phyloP scores from a whole-genome alignment of 1,140 invertebrate species.

The Eueides isabella region DNA sequence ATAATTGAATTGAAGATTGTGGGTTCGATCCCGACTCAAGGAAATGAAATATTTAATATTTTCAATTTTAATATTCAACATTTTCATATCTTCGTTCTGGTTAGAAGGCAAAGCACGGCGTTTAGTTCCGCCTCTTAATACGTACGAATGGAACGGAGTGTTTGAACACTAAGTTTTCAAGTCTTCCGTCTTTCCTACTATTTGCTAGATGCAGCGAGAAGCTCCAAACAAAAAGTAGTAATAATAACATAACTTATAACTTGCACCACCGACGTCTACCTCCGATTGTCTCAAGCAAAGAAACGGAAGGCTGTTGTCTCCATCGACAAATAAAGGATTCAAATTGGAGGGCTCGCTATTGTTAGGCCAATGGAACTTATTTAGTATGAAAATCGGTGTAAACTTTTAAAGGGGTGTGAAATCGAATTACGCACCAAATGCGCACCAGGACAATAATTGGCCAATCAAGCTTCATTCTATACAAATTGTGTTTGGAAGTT shows the following conservation, averaged over 20 bases:
- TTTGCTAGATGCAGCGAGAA: no score
- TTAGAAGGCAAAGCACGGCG: no score
- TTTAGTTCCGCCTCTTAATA: no score
- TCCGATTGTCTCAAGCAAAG: slow-evolving; percentile 49
- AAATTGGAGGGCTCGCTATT: slow-evolving; percentile 59
- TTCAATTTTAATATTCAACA: no score
- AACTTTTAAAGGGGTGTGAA: slow-evolving; percentile 65
- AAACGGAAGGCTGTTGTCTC: slow-evolving; percentile 60
- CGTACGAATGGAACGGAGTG: no score
- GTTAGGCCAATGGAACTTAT: slow-evolving; percentile 65
- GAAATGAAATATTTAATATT: no score
- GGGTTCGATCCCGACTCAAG: no score
- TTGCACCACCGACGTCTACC: slow-evolving; percentile 41
- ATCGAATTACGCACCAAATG: slow-evolving; percentile 45
- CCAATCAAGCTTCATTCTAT: slow-evolving; percentile 46
- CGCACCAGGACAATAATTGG: slow-evolving; percentile 48
- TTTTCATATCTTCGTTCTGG: no score
- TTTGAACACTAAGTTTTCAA: no score
- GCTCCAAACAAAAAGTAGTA: no score
- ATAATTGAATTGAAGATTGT: no score
- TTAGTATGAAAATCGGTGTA: slow-evolving; percentile 69
- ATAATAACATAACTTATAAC: slow-evolving; percentile 18
- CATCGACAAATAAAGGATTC: slow-evolving; percentile 60
- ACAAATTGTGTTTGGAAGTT: slow-evolving; percentile 26
- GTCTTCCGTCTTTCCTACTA: no score